Conservation (phyloP, 1,140 invertebrate species). For the Hypothenemus hampei region DNA sequence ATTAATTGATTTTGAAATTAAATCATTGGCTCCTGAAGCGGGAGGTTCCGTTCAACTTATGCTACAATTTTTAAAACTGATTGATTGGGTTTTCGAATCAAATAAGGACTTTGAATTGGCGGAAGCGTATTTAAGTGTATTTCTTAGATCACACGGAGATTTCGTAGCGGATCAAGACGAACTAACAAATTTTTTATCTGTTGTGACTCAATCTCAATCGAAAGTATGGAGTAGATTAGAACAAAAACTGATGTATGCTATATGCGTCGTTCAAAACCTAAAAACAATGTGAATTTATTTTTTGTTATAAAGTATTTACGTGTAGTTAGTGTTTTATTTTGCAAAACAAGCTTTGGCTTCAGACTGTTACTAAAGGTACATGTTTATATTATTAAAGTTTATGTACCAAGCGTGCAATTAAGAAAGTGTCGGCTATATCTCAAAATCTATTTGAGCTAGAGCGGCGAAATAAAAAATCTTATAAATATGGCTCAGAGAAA, state of each 20-base stretch:
- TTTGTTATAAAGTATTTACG: too few relatives aligned
- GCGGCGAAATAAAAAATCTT: too few relatives aligned
- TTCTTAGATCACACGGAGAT: slow-evolving; percentile 79
- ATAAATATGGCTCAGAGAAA: too few relatives aligned
- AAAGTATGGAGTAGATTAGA: slow-evolving; percentile 64
- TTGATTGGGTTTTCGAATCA: slow-evolving; percentile 65
- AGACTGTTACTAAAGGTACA: too few relatives aligned
- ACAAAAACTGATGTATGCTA: slow-evolving; percentile 67
- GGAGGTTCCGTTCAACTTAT: slow-evolving; percentile 66
- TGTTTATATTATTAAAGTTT: too few relatives aligned
- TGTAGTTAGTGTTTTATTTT: too few relatives aligned
- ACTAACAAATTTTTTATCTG: slow-evolving; percentile 54
- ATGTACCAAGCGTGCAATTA: too few relatives aligned
- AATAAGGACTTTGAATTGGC: slow-evolving; percentile 88
- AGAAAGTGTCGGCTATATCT: too few relatives aligned
- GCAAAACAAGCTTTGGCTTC: too few relatives aligned
- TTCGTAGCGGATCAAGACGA: slow-evolving; percentile 54
- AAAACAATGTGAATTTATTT: slow-evolving; percentile 54
- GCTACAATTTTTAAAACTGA: slow-evolving; percentile 73
- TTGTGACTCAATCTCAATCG: slow-evolving; percentile 55
- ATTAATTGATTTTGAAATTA: slow-evolving; percentile 85
- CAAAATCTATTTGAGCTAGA: too few relatives aligned
- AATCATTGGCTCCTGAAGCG: slow-evolving; percentile 66
- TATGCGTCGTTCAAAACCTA: slow-evolving; percentile 70
- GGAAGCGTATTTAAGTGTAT: slow-evolving; percentile 86